Evolutionary conservation across 2,113 vertebrate genomes (phyloP).

Genomic region (Syngnathoides biaculeatus): DNA sequence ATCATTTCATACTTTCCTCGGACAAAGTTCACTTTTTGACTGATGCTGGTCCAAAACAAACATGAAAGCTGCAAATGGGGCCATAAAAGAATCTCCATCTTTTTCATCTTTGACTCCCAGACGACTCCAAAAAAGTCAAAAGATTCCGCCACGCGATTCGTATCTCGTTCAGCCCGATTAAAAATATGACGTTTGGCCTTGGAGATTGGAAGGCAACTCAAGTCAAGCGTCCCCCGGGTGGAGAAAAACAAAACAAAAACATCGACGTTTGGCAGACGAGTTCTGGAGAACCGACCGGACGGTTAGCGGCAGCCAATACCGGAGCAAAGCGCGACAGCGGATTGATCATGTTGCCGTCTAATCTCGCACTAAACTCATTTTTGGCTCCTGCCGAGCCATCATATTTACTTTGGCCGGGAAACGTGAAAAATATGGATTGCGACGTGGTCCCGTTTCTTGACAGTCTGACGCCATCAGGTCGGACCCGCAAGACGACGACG

Average conservation of each 20-base stretch:
- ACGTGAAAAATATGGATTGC: background rate
- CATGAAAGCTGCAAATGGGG: conserved; percentile 48
- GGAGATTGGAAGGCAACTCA: conserved; percentile 38
- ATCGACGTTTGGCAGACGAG: conserved; percentile 6
- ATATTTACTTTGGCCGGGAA: background rate
- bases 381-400: background rate
- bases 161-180: conserved; percentile 32
- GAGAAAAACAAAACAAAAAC: conserved; percentile 14
- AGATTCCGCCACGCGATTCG: background rate
- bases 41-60: background rate
- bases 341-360: too few species aligned
- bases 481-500: too few species aligned
- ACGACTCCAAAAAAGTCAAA: background rate
- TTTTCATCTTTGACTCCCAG: conserved; percentile 15
- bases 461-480: background rate
- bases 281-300: conserved; percentile 1
- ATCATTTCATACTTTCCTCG: background rate
- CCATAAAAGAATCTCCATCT: conserved; percentile 53
- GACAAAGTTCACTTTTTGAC: background rate
- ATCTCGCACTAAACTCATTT: too few species aligned
- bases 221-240: conserved; percentile 16
- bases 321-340: background rate
- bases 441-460: background rate
- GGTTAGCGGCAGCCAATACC: background rate
- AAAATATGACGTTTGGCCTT: conserved; percentile 39